Base-by-base conservation (phyloP, 2,888 invertebrate species). In the Drosophila niveifrons region DNA sequence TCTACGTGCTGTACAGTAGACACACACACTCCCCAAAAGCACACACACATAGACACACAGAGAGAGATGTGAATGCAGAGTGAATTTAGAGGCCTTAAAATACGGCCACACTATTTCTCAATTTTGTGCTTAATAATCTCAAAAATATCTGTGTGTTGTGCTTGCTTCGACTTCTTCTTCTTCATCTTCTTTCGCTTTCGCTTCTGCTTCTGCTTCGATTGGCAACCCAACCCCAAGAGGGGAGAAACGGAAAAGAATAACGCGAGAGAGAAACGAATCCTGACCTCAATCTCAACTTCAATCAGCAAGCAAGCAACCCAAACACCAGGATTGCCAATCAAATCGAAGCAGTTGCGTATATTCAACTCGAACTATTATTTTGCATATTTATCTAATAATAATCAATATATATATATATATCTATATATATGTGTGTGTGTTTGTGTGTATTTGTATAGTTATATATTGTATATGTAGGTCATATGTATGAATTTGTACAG, bases 1-100 rank as follows among this genome's bases (percentile, higher is more conserved):
- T 73, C 59, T 72, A 57, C 53, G 68, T 82, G 76, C 88, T 82
- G 77, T 82, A 82, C 88, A 82, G 59, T 69, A 70, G 50, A 31
- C 23, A 50, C 58, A 50, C 58, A 50, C 62, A 52, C 59, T 47
- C 39, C 41, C 2, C 15, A 13, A n/a, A n/a, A 6, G 13, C 13
- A 28, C 28, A 46, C 57, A 56, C 18, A 56, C 65, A 51, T 57
- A 55, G 43, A 59, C 44, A 65, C 28, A 62, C 56, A 43, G 62
- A 61, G 1, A 23, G 41, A 15, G 34, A 9, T 17, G 10, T 6
- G 6, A 23, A 3, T 23, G 23, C 9, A 28, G 31, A 28, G 53
- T 66, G 44, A 51, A 43, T 44, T 28, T 39, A 52, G 46, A 41
- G 53, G 36, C 59, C 36, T 36, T 43, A 64, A 64, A 59, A 75